Conservation (phyloP, 2,797 vertebrate genomes). For the Galaxias olidus region DNA sequence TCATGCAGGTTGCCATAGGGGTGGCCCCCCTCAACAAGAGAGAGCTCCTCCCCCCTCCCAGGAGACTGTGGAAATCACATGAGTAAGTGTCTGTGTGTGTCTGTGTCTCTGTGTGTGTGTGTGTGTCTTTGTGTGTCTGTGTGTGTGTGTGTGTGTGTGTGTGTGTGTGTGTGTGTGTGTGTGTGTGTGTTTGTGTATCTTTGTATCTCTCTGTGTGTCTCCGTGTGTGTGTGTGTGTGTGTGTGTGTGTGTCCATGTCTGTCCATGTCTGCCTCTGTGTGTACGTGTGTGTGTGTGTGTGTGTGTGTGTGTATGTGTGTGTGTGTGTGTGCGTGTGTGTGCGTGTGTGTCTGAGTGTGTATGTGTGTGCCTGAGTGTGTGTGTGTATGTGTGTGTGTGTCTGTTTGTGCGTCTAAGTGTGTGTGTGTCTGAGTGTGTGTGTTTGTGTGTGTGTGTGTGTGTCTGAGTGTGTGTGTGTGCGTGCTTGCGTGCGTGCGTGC, state of each 20-base stretch:
- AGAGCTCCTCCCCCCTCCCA: slow-evolving; percentile 84
- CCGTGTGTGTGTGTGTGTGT: slow-evolving; percentile 11
- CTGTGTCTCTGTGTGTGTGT: too few species aligned
- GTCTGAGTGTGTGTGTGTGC: neutral
- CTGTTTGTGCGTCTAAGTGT: slow-evolving; percentile 11
- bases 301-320: slow-evolving; percentile 2
- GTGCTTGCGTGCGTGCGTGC: too few species aligned
- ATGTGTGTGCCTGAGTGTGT: neutral
- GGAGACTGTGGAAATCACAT: slow-evolving; percentile 83
- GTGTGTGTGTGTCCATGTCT: neutral
- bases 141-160: neutral
- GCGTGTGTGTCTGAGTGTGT: neutral
- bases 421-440: neutral
- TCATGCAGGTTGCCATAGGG: slow-evolving; percentile 87
- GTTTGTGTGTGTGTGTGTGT: neutral
- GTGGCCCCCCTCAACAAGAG: slow-evolving; percentile 91
- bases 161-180: neutral
- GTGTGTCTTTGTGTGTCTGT: slow-evolving; percentile 6
- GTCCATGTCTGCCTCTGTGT: neutral
- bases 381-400: too few species aligned
- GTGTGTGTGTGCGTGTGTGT: neutral
- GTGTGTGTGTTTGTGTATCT: slow-evolving; percentile 5
- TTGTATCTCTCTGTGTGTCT: slow-evolving; percentile 2
- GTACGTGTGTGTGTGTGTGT: slow-evolving; percentile 1
- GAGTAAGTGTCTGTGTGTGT: slow-evolving; percentile 80